Evolutionary conservation across 2,797 vertebrate species (phyloP), one percentile per base, ranked within the genome.

Genomic region (Eidolon dupreanum): DNA sequence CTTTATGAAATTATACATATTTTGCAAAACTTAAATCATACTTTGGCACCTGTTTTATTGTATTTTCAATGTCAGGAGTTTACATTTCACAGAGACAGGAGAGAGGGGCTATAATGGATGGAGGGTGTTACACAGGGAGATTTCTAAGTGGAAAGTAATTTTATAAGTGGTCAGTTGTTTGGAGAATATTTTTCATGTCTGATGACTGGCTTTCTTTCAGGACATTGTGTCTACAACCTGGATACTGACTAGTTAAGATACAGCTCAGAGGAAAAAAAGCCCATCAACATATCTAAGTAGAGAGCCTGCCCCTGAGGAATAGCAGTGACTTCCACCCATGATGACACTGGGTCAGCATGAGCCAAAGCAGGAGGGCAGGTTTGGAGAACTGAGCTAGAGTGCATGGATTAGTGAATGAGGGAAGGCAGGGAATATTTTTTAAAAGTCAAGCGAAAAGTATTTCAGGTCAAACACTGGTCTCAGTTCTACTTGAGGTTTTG

Each of bases 21-120:
- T 95, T 85, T 74, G 19, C 33, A 94, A 94, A 91, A 43, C 51
- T 85, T 85, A 74, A 83, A 75, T 70, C 75, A 31, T 79, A 85
- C 65, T 78, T 71, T 43, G 38, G 13, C 65, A 59, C 28, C 57
- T 36, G 5, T 75, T 90, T 85, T 28, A 10, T 41, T 83, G 38
- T 33, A 26, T 43, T 43, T 43, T 95, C 66, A 73, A 3, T 36
- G 36, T 46, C 38, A 26, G 55, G 78, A 65, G 11, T 86, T 78
- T 61, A 68, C 53, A 15, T 65, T 4, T 71, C 79, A 31, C 57
- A 66, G 5, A 24, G 15, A n/a, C 19, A 6, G 46, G 36, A 74
- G 36, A 81, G 57, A 6, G 13, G 20, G 22, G 28, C 38, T n/a
- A 1, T 36, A 5, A 38, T 36, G 16, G 68, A 7, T 51, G 61